Evolutionary conservation across 2,797 vertebrate species (phyloP).

Genomic region (Eidolon dupreanum): DNA sequence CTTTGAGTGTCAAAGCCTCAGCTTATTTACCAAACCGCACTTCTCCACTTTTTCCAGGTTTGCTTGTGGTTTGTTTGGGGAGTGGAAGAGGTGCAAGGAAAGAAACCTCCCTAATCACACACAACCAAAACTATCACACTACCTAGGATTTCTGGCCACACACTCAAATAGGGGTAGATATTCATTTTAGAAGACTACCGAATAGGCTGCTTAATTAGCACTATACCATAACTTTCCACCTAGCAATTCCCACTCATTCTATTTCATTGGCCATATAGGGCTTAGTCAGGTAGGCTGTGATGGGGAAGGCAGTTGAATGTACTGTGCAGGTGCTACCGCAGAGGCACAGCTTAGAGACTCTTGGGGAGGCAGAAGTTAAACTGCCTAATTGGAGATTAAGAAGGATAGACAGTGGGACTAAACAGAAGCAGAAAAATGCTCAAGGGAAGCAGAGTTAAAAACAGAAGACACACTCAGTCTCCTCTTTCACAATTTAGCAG

Average conservation of each 20-base stretch:
- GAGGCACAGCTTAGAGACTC: neutral
- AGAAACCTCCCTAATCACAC: neutral
- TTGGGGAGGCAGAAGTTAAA: neutral
- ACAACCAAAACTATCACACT: neutral
- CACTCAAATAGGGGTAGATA: neutral
- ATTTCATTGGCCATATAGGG: neutral
- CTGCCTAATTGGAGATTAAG: neutral
- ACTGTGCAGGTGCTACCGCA: too few relatives aligned
- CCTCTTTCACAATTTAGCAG: neutral
- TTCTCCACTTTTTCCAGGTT: neutral
- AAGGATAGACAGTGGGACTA: neutral
- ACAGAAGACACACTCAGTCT: neutral
- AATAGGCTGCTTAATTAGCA: fast-evolving
- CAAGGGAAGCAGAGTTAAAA: neutral
- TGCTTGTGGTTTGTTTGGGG: neutral
- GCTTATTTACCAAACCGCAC: neutral
- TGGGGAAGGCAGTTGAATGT: fast-evolving
- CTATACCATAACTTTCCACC: neutral
- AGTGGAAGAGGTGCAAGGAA: fast-evolving
- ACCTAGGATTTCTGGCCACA: neutral
- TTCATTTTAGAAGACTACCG: neutral
- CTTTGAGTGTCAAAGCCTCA: neutral
- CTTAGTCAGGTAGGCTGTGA: neutral
- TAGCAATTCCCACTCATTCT: neutral
- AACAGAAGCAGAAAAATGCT: neutral